Conservation (phyloP, 2,113 vertebrate genomes). For the Chlamydotis undulata region DNA sequence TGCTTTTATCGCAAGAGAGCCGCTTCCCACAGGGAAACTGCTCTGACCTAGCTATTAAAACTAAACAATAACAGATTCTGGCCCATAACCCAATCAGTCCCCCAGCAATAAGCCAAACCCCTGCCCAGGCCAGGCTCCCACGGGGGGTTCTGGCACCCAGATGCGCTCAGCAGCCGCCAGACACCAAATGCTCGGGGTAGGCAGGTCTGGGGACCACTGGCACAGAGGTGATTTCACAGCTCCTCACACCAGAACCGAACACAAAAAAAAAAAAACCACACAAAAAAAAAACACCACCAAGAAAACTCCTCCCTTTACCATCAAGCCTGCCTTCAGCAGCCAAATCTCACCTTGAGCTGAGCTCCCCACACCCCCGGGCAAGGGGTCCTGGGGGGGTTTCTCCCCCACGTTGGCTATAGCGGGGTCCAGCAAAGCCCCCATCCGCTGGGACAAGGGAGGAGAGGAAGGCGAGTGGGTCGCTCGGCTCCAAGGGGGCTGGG, state of each 20-base stretch:
- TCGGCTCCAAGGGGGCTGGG: accelerated
- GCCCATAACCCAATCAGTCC: not conserved
- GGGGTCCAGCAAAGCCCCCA: not conserved
- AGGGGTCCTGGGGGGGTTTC: not conserved
- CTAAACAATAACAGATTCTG: not conserved
- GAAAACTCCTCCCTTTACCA: not conserved
- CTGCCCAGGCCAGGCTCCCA: not conserved
- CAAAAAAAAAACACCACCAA: not conserved
- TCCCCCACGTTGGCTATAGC: accelerated
- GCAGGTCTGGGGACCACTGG: not conserved
- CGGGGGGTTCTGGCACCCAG: not conserved
- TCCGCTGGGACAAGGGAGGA: not conserved
- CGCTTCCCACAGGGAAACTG: not conserved
- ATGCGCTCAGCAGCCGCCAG: not conserved
- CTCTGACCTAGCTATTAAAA: not conserved
- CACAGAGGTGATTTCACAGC: not conserved
- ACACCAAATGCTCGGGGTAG: not conserved
- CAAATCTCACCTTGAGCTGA: not conserved
- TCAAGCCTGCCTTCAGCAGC: not conserved
- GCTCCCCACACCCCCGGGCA: accelerated
- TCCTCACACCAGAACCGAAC: not conserved
- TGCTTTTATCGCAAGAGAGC: not conserved
- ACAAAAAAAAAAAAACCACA: not conserved
- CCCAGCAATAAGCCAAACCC: not conserved
- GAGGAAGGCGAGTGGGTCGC: accelerated